Evolutionary conservation across 2,797 vertebrate genomes (phyloP).

Genomic region (Acanthurus lineatus): DNA sequence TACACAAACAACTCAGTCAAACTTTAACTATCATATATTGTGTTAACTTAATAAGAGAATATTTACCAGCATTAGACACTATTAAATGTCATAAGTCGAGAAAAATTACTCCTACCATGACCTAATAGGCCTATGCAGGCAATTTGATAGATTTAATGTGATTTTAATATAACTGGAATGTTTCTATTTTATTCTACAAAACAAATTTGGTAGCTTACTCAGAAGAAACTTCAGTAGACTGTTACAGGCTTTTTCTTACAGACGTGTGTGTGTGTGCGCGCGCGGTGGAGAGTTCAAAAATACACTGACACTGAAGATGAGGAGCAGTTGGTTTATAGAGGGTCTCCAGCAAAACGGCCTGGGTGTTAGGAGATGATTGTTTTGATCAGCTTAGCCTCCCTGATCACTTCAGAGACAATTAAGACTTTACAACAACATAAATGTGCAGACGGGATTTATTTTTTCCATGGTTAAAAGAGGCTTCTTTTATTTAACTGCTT

Average conservation of each 20-base stretch:
- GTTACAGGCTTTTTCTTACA: too few relatives aligned
- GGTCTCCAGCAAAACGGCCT: neutral
- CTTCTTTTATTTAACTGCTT: neutral
- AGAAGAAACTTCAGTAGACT: too few relatives aligned
- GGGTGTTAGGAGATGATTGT: neutral
- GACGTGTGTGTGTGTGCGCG: constrained; percentile 5
- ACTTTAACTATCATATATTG: neutral
- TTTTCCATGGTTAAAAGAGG: neutral
- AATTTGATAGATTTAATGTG: too few relatives aligned
- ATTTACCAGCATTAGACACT: too few relatives aligned
- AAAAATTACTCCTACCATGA: too few relatives aligned
- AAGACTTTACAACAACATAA: neutral
- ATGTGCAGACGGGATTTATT: neutral
- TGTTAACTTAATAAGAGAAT: too few relatives aligned
- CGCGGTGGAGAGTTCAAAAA: constrained; percentile 9
- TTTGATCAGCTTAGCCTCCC: neutral
- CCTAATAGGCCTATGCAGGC: too few relatives aligned
- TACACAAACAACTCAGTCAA: neutral
- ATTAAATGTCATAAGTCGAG: too few relatives aligned
- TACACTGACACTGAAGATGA: constrained; percentile 9
- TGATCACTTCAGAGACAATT: neutral
- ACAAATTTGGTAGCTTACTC: too few relatives aligned
- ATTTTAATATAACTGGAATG: too few relatives aligned
- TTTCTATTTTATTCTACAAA: too few relatives aligned
- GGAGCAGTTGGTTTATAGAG: neutral